Base-by-base conservation (phyloP, 2,113 vertebrate species). In the Amblyopsis rosae region DNA sequence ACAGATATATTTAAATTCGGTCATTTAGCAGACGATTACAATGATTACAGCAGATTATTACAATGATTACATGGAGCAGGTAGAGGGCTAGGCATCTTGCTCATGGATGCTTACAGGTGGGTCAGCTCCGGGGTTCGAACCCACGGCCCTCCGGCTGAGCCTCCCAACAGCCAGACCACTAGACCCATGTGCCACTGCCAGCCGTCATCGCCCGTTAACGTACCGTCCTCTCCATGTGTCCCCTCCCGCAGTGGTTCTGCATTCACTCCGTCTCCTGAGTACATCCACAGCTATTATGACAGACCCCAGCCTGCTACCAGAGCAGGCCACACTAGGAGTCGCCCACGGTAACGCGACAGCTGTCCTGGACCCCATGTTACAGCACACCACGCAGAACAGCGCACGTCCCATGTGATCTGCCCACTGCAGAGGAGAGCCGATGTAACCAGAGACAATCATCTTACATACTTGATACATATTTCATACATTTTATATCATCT, bases 181-280 rank as follows among this genome's bases (percentile, higher is more conserved):
- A 26, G 26, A 26, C 26, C 1, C 26, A 26, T 26, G 26, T 26
- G 26, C 26, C 26, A 2, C 51, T 12, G 3, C 49, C 49, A 50
- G 49, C 3, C 17, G 35, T 12, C n/a, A 50, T n/a, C 13, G 12
- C 51, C 54, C 6, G 50, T 12, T 26, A 51, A 51, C 4, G 50
- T 51, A 51, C 11, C 26, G 26, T 26, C 26, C 4, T 11, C 0
- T 53, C 12, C n/a, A 3, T 26, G 19, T 67, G 33, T 74, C 33
- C 32, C 9, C 67, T 61, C 35, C 9, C 66, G 59, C 87, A 99
- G 98, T 95, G 67, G 93, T 97, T 66, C 86, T 98, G 82, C 97
- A 92, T 83, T 96, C 96, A 65, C 95, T 99, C 33, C 95, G 98
- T 62, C 95, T 96, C 81, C 91, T 99, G 82, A 96, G 98, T 75